These are phyloP conservation scores for Redunca redunca DNA, from an alignment of 2,113 vertebrate species.

Conservation along the genomic window DNA sequence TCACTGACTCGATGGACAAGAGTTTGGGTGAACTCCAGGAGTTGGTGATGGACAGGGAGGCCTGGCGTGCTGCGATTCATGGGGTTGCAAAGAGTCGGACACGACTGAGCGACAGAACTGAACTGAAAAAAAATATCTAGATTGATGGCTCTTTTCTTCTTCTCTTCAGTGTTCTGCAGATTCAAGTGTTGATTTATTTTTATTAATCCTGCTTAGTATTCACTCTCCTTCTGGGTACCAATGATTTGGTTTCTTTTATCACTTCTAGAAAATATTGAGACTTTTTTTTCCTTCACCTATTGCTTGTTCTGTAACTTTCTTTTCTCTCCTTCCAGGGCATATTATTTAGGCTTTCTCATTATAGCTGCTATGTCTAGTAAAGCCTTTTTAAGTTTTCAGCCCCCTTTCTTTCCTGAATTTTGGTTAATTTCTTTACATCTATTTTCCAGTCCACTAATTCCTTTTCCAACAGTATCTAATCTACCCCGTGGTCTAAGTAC, in stretches of 20 bases:
- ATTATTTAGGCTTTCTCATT: not conserved
- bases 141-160: not conserved
- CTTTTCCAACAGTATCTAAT: constrained; percentile 51
- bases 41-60: no score
- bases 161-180: not conserved
- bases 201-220: not conserved
- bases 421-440: constrained; percentile 6
- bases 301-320: not conserved
- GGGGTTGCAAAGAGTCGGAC: no score
- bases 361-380: not conserved
- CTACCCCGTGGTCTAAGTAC: not conserved
- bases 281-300: not conserved
- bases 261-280: not conserved
- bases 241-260: not conserved
- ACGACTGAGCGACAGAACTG: no score
- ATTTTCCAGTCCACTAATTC: constrained; percentile 41
- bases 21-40: no score
- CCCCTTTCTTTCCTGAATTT: not conserved
- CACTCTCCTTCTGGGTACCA: not conserved
- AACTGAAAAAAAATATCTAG: not conserved
- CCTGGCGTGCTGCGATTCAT: no score
- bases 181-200: not conserved
- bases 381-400: not conserved
- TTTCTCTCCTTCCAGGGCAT: not conserved
- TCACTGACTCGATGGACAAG: no score